Base-by-base conservation (phyloP, 64 coral and sea anemone genomes). In the Actinia tenebrosa region DNA sequence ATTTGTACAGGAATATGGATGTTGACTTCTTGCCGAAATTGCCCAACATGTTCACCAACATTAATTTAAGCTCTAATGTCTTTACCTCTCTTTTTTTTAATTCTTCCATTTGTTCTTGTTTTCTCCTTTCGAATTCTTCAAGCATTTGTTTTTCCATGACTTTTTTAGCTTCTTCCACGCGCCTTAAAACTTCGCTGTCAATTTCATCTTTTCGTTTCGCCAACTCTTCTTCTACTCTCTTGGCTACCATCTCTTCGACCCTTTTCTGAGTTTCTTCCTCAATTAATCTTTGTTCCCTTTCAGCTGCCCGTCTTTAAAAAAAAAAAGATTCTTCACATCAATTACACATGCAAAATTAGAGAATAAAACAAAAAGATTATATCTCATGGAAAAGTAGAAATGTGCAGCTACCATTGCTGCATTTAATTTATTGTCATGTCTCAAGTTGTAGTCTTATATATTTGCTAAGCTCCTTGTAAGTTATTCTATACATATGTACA, bases 141-240 rank as follows among this genome's bases (percentile, higher is more conserved):
- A 99, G 77, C 88, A 99, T 89, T 82, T 95, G 94, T 79, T 99
- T 95, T 80, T 99, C 97, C 88, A 99, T 90, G 45, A 99, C 89
- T 83, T 43, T 90, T 78, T 99, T 99, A 3, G 97, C 97, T 83
- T 99, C 97, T 62, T 99, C 97, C 56, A 99, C 93, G 85, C 97
- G 89, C 53, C 92, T 84, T 56, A 93, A 84, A 27, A 99, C 97
- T 90, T 95, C 91, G 53, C 72, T 87, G 81, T 99, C 97, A 93
- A 99, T 99, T 42, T 95, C 97, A 93, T 99, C 97, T 93, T 99
- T 94, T 30, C 88, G 60, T 84, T 99, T 99, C 56, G 91, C 97
- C 46, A 99, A 91, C 84, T 99, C 88, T 72, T 95, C 97, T 44
- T 99, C 97, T 11, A 99, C 93, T 93, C 91, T 92, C 46, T 99